phyloP scores from a whole-genome alignment of 2,797 vertebrate species.

The Buceros bicornis region DNA sequence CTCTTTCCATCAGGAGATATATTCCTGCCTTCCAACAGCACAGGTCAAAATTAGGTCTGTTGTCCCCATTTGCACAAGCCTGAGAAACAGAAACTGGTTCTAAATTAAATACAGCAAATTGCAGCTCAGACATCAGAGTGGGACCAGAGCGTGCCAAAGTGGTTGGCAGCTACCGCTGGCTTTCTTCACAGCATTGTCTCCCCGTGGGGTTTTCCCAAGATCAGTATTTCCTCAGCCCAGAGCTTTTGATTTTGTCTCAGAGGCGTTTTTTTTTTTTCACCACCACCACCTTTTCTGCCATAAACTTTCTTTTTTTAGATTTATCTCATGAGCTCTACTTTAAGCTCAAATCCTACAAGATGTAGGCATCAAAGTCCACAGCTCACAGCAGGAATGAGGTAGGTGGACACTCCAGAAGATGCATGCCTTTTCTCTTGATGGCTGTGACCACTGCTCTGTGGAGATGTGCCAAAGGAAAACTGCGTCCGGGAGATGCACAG shows the following conservation, averaged over 20 bases:
- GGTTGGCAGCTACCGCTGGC: neutral
- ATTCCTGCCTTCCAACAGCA: neutral
- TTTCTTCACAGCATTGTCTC: neutral
- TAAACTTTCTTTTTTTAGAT: neutral
- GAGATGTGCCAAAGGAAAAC: neutral
- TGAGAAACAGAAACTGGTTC: neutral
- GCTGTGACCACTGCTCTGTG: neutral
- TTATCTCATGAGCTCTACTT: neutral
- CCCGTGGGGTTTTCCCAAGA: neutral
- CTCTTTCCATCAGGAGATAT: neutral
- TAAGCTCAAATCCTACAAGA: neutral
- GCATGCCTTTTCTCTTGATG: neutral
- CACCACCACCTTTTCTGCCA: neutral
- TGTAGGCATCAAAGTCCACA: neutral
- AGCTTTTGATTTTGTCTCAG: neutral
- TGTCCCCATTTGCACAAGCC: neutral
- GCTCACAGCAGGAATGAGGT: accelerated
- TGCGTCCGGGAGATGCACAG: neutral
- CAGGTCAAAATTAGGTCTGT: neutral
- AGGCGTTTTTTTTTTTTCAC: neutral
- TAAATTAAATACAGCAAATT: neutral
- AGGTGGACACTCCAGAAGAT: neutral
- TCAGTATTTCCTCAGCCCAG: neutral
- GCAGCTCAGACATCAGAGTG: neutral
- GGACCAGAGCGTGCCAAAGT: accelerated